Conservation (phyloP, 2,888 invertebrate genomes). For the Linnaemya tessellans region DNA sequence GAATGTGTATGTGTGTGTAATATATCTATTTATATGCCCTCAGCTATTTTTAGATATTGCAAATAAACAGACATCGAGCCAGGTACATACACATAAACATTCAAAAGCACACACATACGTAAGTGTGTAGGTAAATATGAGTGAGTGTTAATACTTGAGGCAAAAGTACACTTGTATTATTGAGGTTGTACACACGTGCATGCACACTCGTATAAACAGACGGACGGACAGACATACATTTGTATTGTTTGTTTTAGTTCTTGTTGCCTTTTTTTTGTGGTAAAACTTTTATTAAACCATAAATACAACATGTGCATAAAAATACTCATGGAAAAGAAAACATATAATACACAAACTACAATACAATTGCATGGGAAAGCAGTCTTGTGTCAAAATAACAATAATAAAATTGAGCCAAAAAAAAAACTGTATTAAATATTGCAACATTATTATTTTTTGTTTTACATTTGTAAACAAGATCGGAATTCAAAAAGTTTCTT, state of each 20-base stretch:
- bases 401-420: neutral
- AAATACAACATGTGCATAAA: constrained; percentile 41
- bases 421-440: constrained; percentile 47
- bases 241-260: constrained; percentile 51
- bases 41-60: constrained; percentile 43
- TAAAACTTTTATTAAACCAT: constrained; percentile 58
- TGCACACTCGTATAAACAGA: constrained; percentile 14
- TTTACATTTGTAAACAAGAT: constrained; percentile 61
- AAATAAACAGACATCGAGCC: constrained; percentile 49
- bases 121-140: constrained; percentile 38
- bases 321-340: constrained; percentile 6
- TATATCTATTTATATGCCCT: constrained; percentile 41
- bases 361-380: constrained; percentile 43
- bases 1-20: neutral
- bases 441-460: constrained; percentile 64
- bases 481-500: constrained; percentile 38
- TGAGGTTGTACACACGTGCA: constrained; percentile 50
- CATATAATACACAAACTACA: neutral
- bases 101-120: constrained; percentile 19
- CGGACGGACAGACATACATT: neutral
- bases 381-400: constrained; percentile 38
- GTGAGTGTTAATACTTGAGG: constrained; percentile 59
- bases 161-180: constrained; percentile 59
- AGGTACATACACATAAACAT: constrained; percentile 28
- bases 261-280: constrained; percentile 49